Percentiles rank a stretch among this genome's conserved stretches.
Conservation (phyloP, 2,888 invertebrate species). For the Anthrax anthrax region DNA sequence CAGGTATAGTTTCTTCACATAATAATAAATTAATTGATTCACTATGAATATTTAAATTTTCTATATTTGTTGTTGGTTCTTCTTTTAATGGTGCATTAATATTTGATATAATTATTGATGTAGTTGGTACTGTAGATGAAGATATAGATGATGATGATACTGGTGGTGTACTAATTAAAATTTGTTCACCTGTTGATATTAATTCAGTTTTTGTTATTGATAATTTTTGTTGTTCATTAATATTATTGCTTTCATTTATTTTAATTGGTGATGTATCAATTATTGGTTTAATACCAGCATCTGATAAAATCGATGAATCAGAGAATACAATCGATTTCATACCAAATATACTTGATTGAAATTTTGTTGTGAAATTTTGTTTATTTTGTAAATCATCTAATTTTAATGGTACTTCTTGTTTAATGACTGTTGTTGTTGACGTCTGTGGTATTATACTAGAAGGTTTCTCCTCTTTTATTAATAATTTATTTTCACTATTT, state of each 20-base stretch:
- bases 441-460: constrained; percentile 10
- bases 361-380: constrained; percentile 1
- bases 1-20: constrained; percentile 83
- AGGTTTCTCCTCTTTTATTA: neutral
- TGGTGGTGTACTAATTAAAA: neutral
- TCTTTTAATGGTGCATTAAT: constrained; percentile 7
- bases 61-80: constrained; percentile 18
- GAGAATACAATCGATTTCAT: constrained; percentile 15
- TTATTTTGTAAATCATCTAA: neutral
- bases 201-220: too few species aligned
- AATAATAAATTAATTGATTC: constrained; percentile 62
- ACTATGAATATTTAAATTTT: constrained; percentile 29
- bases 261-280: constrained; percentile 8
- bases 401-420: neutral
- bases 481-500: neutral
- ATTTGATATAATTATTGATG: neutral
- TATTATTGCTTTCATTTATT: neutral
- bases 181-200: neutral
- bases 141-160: neutral
- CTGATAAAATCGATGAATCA: constrained; percentile 17
- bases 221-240: neutral
- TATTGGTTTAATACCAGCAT: constrained; percentile 21
- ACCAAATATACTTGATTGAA: constrained; percentile 13
- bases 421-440: constrained; percentile 5
- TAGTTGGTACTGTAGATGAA: neutral